phyloP scores from a whole-genome alignment of 1,140 invertebrate species.

The Diprion similis region DNA sequence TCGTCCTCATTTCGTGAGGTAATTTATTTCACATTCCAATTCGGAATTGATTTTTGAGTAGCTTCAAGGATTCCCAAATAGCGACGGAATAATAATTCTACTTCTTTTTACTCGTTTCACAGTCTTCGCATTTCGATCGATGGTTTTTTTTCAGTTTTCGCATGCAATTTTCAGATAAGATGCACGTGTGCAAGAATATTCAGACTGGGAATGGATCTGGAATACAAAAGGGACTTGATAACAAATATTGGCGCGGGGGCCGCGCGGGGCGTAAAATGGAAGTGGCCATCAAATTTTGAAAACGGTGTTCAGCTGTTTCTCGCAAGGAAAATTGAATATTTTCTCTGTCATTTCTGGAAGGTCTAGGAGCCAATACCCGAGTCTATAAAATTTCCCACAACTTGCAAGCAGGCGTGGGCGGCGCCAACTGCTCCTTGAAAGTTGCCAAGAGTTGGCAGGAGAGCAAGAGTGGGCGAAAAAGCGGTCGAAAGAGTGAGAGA shows the following conservation, averaged over 20 bases:
- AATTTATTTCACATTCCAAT: no score
- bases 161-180: no score
- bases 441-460: not conserved
- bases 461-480: not conserved
- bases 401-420: not conserved
- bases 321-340: constrained; percentile 13
- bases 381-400: constrained; percentile 1
- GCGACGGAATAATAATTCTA: no score
- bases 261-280: constrained; percentile 9
- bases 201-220: not conserved
- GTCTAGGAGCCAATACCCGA: constrained; percentile 4
- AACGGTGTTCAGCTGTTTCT: constrained; percentile 12
- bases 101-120: no score
- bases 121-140: no score
- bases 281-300: constrained; percentile 8
- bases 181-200: no score
- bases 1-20: no score
- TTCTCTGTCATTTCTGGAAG: constrained; percentile 7
- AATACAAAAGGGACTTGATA: constrained; percentile 3
- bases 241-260: not conserved
- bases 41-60: no score
- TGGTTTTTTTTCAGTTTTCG: no score
- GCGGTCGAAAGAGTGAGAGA: not conserved
- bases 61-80: no score
- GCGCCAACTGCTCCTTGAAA: not conserved